Base-by-base conservation (phyloP, 2,888 invertebrate species). In the Ophraella communa region DNA sequence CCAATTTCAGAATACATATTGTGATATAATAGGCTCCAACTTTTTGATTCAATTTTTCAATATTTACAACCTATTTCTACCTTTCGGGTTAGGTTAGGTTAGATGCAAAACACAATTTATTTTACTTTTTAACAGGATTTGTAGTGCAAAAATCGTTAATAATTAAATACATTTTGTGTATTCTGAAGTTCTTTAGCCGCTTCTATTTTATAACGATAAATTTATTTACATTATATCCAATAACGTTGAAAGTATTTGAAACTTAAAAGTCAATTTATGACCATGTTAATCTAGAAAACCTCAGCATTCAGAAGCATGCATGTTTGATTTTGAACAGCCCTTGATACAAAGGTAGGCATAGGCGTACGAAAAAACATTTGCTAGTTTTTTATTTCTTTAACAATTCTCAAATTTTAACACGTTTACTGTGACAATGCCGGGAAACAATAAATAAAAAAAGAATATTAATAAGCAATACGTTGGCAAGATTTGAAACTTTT, bases 401-500 rank as follows among this genome's bases (percentile, higher is more conserved):
- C 35, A 14, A 35, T 35, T 35, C n/a, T 35, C n/a, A 35, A 35
- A 35, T 35, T 35, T n/a, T 4, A 35, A 35, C n/a, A 35, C 14
- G 35, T 4, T 14, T 35, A 35, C 35, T 35, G 35, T 4, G 35
- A 14, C n/a, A 4, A 35, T 35, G 35, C 35, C 11, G 35, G 11
- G n/a, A 20, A 44, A 44, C 8, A 21, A 20, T 20, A 47, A 20
- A 47, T 23, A 47, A 23, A n/a, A 54, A 54, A 35, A 54, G 53
- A 18, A 21, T 18, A 18, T 20, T 8, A 30, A 35, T 54, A 33
- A 54, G 3, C 30, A 35, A 39, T 14, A 8, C 33, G 20, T 20
- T 54, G 21, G 20, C 20, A 33, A 33, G 54, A 35, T 54, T 54
- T 54, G 54, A 54, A 23, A 20, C 18, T 1, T 54, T 54, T 23